A percentile compares a stretch with the other conserved stretches of the same genome.
Evolutionary conservation across 2,113 vertebrate species (phyloP).

Genomic region (Chlamydotis undulata): DNA sequence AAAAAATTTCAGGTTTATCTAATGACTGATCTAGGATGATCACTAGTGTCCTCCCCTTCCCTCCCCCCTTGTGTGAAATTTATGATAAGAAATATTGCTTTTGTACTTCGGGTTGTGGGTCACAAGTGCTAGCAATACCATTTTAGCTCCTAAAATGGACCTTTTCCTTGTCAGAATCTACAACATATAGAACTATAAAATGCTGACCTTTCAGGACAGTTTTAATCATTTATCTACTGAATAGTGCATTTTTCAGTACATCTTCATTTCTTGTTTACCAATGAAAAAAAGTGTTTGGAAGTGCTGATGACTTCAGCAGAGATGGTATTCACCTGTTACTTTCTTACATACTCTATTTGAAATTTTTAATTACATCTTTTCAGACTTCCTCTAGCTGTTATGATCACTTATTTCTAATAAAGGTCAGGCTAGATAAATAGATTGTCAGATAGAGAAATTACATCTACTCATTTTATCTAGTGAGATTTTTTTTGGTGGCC

Average conservation of each 20-base stretch:
- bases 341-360: background rate
- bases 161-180: background rate
- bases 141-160: background rate
- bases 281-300: background rate
- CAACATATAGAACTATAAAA: background rate
- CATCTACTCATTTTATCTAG: background rate
- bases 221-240: background rate
- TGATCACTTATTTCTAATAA: background rate
- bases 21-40: background rate
- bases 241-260: background rate
- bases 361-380: background rate
- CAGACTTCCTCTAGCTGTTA: background rate
- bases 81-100: background rate
- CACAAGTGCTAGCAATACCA: background rate
- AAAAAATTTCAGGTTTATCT: background rate
- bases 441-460: background rate
- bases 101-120: background rate
- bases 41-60: accelerated
- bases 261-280: background rate
- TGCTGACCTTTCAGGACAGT: background rate
- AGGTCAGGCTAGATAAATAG: background rate
- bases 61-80: background rate
- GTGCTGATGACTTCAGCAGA: background rate
- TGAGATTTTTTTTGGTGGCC: background rate
- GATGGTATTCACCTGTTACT: background rate